Evolutionary conservation across 2,797 vertebrate species (phyloP).

Genomic region (Hozukius guyotensis): DNA sequence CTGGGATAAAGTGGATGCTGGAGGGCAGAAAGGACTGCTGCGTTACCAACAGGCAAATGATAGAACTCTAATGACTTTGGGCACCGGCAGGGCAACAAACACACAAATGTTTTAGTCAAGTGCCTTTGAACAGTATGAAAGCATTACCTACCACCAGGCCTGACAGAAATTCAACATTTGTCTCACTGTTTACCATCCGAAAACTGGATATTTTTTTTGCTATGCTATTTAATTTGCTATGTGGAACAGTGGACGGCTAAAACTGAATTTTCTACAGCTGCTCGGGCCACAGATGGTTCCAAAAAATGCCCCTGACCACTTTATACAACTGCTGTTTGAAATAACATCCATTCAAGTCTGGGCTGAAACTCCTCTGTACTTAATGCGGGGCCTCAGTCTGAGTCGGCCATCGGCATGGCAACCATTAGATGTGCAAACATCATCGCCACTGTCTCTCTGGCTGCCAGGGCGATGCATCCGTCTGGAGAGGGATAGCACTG

Average conservation of each 20-base stretch:
- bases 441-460: conserved; percentile 48
- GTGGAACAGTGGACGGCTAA: not conserved
- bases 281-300: conserved; percentile 6
- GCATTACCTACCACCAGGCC: not conserved
- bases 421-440: conserved; percentile 70
- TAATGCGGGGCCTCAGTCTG: conserved; percentile 32
- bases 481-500: conserved; percentile 72
- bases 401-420: conserved; percentile 56
- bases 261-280: conserved; percentile 12
- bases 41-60: conserved; percentile 5
- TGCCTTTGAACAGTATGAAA: not conserved
- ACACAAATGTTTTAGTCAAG: conserved; percentile 1
- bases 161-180: not conserved
- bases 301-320: conserved; percentile 28
- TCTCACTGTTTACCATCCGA: not conserved
- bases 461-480: conserved; percentile 54
- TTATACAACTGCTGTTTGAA: conserved; percentile 29
- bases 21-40: conserved; percentile 6
- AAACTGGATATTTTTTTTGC: not conserved
- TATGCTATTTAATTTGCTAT: not conserved
- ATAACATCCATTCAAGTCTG: conserved; percentile 38
- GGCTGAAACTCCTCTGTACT: conserved; percentile 9
- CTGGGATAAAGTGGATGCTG: not conserved
- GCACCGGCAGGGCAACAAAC: conserved; percentile 6
- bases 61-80: conserved; percentile 11